Evolutionary conservation across 2,113 vertebrate genomes (phyloP).

Genomic region (Pseudorectes ferrugineus): DNA sequence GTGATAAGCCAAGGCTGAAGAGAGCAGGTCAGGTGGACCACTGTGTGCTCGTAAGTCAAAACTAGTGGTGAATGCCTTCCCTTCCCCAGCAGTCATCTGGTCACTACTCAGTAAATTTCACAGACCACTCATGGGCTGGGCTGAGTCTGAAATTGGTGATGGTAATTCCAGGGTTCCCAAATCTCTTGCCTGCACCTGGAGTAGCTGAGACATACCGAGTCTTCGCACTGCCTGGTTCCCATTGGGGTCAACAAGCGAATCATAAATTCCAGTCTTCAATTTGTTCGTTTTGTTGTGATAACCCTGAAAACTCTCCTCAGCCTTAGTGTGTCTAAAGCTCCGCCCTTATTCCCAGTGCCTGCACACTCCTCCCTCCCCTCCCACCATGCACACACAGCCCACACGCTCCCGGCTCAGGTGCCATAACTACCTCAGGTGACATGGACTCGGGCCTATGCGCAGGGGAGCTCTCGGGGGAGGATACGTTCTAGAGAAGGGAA

Average conservation of each 20-base stretch:
- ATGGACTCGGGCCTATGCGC: conserved; percentile 88
- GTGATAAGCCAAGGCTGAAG: not conserved
- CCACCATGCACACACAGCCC: not conserved
- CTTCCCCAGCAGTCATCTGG: not conserved
- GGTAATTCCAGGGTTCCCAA: not conserved
- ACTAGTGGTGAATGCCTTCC: not conserved
- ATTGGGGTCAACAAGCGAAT: not conserved
- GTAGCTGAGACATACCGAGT: not conserved
- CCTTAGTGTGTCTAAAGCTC: not conserved
- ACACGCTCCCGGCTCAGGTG: not conserved
- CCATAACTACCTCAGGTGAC: conserved; percentile 88
- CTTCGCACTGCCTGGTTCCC: not conserved
- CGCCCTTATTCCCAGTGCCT: not conserved
- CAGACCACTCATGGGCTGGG: not conserved
- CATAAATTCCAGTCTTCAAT: not conserved
- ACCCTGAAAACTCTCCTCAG: not conserved
- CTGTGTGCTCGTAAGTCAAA: not conserved
- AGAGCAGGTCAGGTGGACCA: not conserved
- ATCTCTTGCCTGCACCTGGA: not conserved
- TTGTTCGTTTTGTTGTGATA: not conserved
- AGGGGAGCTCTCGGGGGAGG: conserved; percentile 93
- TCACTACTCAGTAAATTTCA: not conserved
- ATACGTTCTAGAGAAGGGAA: conserved; percentile 89
- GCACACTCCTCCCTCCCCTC: not conserved
- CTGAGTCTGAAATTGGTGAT: not conserved